Conservation (phyloP, 2,797 vertebrate genomes). For the Echeneis naucrates region DNA sequence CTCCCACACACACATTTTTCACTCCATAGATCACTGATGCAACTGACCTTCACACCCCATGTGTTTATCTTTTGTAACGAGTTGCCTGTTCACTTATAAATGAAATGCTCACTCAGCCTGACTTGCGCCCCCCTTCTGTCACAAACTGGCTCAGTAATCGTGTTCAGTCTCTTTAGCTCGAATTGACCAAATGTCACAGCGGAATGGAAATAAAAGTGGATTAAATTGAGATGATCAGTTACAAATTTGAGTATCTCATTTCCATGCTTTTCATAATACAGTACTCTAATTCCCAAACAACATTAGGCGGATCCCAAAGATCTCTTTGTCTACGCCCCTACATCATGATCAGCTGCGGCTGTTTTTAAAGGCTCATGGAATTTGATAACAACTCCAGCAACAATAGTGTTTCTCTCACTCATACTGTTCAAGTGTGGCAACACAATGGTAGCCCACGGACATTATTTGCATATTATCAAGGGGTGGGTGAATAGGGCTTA, state of each 20-base stretch:
- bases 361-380: slow-evolving; percentile 63
- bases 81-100: neutral
- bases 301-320: slow-evolving; percentile 43
- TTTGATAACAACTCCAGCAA: slow-evolving; percentile 61
- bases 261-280: slow-evolving; percentile 37
- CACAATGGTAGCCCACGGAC: slow-evolving; percentile 74
- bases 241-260: slow-evolving; percentile 49
- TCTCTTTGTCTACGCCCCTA: slow-evolving; percentile 55
- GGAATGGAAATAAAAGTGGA: slow-evolving; percentile 13
- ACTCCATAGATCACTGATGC: neutral
- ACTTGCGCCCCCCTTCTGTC: neutral
- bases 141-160: neutral
- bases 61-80: neutral
- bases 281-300: slow-evolving; percentile 44
- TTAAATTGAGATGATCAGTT: slow-evolving; percentile 18
- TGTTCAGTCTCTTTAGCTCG: slow-evolving; percentile 3
- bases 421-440: slow-evolving; percentile 63
- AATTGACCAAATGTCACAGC: slow-evolving; percentile 29
- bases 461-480: slow-evolving; percentile 77
- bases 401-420: slow-evolving; percentile 57
- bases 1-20: no score
- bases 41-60: neutral
- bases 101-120: neutral
- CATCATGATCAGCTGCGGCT: slow-evolving; percentile 52
- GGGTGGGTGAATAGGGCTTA: slow-evolving; percentile 64